A percentile compares a stretch with the other conserved stretches of the same genome.
Evolutionary conservation across 2,797 vertebrate species (phyloP).

Genomic region (Diceros bicornis): DNA sequence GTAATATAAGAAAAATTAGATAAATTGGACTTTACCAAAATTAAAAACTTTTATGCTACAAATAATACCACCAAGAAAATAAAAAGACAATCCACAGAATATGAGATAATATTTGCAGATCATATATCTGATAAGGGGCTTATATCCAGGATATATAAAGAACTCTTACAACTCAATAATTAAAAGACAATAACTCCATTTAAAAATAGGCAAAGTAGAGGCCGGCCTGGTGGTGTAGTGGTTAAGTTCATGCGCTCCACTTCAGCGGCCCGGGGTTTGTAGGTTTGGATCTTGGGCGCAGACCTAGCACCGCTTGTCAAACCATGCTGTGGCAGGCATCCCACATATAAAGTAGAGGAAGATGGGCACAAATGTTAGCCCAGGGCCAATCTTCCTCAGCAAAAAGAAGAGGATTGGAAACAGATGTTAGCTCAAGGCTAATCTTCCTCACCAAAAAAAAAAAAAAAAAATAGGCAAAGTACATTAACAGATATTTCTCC

Average conservation of each 20-base stretch:
- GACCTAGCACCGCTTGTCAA: too few relatives aligned
- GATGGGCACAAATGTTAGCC: too few relatives aligned
- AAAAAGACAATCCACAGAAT: background rate
- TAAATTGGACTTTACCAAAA: constrained; percentile 30
- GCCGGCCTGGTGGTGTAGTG: too few relatives aligned
- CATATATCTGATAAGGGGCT: background rate
- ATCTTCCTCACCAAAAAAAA: too few relatives aligned
- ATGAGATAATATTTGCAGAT: background rate
- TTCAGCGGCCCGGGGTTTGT: too few relatives aligned
- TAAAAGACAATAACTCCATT: constrained; percentile 30
- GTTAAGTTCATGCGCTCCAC: too few relatives aligned
- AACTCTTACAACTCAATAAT: background rate
- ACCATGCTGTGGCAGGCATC: too few relatives aligned
- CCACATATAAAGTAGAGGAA: too few relatives aligned
- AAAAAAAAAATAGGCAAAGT: background rate
- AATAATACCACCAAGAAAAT: constrained; percentile 17
- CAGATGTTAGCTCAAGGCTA: too few relatives aligned
- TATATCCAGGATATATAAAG: constrained; percentile 39
- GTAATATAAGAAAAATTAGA: background rate
- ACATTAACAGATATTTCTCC: constrained; percentile 28
- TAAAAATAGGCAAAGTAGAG: background rate
- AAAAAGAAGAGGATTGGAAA: too few relatives aligned
- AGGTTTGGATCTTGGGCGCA: too few relatives aligned
- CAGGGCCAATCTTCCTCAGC: too few relatives aligned
- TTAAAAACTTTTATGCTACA: background rate